A percentile compares a stretch with the other conserved stretches of the same genome.
Evolutionary conservation across 92 coral and sea anemone genomes (phyloP).

Genomic region (Palythoa caribaeorum): DNA sequence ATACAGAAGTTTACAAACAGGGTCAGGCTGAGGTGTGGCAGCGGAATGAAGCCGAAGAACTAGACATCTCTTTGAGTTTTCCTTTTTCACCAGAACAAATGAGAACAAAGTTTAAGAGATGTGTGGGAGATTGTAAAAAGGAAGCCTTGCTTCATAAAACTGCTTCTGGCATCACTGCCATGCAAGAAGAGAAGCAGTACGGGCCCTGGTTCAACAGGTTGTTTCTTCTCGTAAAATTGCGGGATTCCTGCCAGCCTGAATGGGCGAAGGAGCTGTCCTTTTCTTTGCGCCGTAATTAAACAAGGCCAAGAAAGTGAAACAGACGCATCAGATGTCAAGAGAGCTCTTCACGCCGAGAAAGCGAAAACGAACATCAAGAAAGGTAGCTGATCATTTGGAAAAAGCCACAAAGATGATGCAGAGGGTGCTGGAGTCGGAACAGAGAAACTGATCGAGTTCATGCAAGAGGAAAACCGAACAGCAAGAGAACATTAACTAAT

Average conservation of each 20-base stretch:
- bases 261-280: no score
- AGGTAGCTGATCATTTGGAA: not conserved
- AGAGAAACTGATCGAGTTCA: not conserved
- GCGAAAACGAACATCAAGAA: not conserved
- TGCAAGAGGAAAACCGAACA: slow-evolving; percentile 4
- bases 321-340: no score
- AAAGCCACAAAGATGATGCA: slow-evolving; percentile 1
- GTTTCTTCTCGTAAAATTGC: not conserved
- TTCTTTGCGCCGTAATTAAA: not conserved
- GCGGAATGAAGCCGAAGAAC: slow-evolving; percentile 7
- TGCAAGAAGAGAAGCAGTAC: slow-evolving; percentile 14
- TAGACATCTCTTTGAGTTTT: not conserved
- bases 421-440: not conserved
- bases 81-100: not conserved
- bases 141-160: not conserved
- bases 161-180: slow-evolving; percentile 2
- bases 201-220: slow-evolving; percentile 10
- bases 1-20: not conserved
- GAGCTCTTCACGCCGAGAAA: not conserved
- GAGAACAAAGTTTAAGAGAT: no score
- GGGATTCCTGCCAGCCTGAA: no score
- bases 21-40: slow-evolving; percentile 5
- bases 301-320: not conserved
- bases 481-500: not conserved
- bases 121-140: no score